Conservation (phyloP, 2,113 vertebrate genomes). For the Rhadina sibilatrix region DNA sequence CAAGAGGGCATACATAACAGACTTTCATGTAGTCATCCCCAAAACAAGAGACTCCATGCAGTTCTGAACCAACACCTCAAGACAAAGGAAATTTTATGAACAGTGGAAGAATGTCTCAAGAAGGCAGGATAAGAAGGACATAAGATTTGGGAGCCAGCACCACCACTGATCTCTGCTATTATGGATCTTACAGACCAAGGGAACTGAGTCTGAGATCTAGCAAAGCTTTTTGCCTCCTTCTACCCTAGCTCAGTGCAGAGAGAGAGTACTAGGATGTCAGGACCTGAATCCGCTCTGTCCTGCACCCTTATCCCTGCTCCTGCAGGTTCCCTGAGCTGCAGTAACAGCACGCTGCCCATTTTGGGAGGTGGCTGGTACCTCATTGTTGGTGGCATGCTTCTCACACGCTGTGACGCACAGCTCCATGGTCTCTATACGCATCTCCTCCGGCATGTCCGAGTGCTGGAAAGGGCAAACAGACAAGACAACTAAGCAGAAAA, state of each 20-base stretch:
- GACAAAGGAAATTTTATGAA: not conserved
- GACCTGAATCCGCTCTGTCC: not conserved
- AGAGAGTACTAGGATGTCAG: not conserved
- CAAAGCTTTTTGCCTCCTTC: not conserved
- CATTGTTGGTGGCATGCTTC: constrained; percentile 83
- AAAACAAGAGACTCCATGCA: not conserved
- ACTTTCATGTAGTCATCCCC: not conserved
- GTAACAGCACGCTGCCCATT: not conserved
- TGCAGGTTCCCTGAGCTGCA: not conserved
- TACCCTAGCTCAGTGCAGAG: not conserved
- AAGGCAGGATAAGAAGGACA: not conserved
- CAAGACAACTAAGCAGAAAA: constrained; percentile 3
- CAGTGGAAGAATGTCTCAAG: not conserved
- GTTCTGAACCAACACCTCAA: not conserved
- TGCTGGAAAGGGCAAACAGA: constrained; percentile 75
- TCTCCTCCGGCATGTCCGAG: constrained; percentile 96
- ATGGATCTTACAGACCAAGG: not conserved
- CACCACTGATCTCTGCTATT: not conserved
- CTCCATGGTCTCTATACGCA: constrained; percentile 96
- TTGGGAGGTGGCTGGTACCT: constrained; percentile 67
- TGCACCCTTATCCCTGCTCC: not conserved
- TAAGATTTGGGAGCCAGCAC: not conserved
- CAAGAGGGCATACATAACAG: not conserved
- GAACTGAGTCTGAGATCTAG: not conserved
- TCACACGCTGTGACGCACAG: constrained; percentile 89